Evolutionary conservation across 2,797 vertebrate species (phyloP), one percentile per base, ranked within the genome.

Genomic region (Myotis findleyi): DNA sequence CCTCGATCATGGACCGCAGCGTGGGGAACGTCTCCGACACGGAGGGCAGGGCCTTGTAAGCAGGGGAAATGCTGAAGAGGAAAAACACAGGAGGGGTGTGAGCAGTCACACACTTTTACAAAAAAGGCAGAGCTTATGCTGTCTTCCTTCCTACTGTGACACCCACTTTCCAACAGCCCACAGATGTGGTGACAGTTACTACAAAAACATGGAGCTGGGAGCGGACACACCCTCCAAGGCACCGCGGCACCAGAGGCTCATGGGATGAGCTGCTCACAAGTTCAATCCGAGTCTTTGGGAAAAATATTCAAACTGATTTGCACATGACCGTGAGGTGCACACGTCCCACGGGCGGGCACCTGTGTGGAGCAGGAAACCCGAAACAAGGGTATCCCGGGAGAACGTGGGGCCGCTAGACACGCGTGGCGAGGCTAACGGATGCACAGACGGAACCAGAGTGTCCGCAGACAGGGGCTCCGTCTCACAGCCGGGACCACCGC

Each of bases 11-110:
- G 0, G 98, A 99, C 98, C 99, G 98, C 96, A 98, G 98, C 0
- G 99, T 99, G 53, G 99, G 99, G 98, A 99, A 99, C 36, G 98
- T 99, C 98, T 99, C 99, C 0, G 99, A 98, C 90, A 99, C 99
- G 0, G 99, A 99, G 0, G 99, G 99, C 86, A 99, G 99, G 93
- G 97, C 99, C 98, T 99, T 99, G 98, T 99, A 99, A 97, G 99
- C 99, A 89, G 98, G 97, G 20, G 99, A 99, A 97, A 99, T 98
- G 98, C 99, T 99, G 97, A 87, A 97, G 97, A 83, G 96, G 44
- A 38, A 92, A 90, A 69, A 84, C 51, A 83, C 81, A 88, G 68
- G 51, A 47, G 27, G 0, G 6, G 14, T 5, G 71, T 38, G 73
- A 95, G 47, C 47, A 44, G 77, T 11, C 81, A 33, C 13, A 57